Percentiles rank a stretch among this genome's conserved stretches.
Evolutionary conservation across 2,888 invertebrate genomes (phyloP).

Genomic region (Amiota minor): DNA sequence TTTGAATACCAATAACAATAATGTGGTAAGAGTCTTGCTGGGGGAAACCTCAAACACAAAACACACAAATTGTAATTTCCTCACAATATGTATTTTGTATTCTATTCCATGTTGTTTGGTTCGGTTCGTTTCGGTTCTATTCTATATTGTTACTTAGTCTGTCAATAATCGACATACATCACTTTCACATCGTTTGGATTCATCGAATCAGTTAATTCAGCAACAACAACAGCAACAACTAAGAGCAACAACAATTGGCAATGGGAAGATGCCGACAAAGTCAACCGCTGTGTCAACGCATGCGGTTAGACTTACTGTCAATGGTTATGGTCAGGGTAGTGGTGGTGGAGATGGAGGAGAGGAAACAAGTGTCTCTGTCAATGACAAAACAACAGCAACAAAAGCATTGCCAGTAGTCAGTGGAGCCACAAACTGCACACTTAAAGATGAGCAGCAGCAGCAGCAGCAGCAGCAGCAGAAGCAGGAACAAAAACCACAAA

Average conservation of each 20-base stretch:
- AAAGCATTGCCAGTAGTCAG: slow-evolving; percentile 39
- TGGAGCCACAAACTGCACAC: slow-evolving; percentile 37
- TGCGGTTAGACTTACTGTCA: slow-evolving; percentile 53
- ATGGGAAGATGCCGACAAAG: slow-evolving; percentile 33
- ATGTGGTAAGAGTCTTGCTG: slow-evolving; percentile 50
- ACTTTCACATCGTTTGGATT: slow-evolving; percentile 67
- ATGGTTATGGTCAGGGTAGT: slow-evolving; percentile 32
- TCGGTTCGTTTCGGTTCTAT: background rate
- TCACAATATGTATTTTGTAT: too few species aligned
- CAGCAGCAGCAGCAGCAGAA: slow-evolving; percentile 26
- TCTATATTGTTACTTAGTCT: slow-evolving; percentile 49
- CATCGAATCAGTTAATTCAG: slow-evolving; percentile 65
- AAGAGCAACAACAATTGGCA: slow-evolving; percentile 46
- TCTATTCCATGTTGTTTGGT: too few species aligned
- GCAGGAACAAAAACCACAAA: slow-evolving; percentile 16
- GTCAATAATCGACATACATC: slow-evolving; percentile 71
- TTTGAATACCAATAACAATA: slow-evolving; percentile 62
- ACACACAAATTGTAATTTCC: too few species aligned
- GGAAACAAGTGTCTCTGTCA: slow-evolving; percentile 31
- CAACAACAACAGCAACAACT: slow-evolving; percentile 51
- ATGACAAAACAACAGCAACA: slow-evolving; percentile 12
- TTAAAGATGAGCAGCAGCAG: slow-evolving; percentile 6
- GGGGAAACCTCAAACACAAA: background rate
- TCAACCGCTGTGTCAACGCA: slow-evolving; percentile 51
- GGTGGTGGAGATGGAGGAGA: slow-evolving; percentile 43